phyloP scores from a whole-genome alignment of 1,140 invertebrate genomes.

The Caenorhabditis remanei region DNA sequence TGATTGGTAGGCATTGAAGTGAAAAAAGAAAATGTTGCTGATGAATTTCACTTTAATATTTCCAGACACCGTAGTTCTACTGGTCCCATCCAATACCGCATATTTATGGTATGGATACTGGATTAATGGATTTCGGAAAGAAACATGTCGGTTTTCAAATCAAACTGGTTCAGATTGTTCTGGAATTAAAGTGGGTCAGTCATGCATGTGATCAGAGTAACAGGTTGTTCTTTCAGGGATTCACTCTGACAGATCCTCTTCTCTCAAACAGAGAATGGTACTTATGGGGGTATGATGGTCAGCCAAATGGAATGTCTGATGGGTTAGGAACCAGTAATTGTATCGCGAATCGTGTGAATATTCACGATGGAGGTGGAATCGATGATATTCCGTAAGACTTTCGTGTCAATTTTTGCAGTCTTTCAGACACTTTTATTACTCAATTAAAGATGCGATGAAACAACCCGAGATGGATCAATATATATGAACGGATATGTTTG shows the following conservation, averaged over 20 bases:
- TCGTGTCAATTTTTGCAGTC: too few species aligned
- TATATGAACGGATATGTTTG: too few species aligned
- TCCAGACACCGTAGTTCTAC: neutral
- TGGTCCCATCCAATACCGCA: too few species aligned
- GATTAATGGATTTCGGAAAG: neutral
- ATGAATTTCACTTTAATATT: neutral
- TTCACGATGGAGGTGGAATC: neutral
- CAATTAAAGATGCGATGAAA: neutral
- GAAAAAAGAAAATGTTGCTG: too few species aligned
- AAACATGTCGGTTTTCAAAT: neutral
- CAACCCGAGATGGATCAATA: neutral
- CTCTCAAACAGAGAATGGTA: neutral
- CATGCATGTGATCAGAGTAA: neutral
- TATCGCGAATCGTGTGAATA: neutral
- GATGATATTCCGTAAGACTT: constrained; percentile 6
- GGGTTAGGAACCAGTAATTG: neutral
- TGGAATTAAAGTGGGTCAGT: neutral
- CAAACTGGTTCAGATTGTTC: neutral
- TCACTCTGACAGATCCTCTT: neutral
- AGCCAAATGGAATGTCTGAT: neutral
- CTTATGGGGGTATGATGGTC: neutral
- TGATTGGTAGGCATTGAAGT: too few species aligned
- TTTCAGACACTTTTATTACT: neutral
- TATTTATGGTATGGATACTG: neutral
- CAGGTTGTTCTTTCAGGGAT: neutral